Conservation (phyloP, 35 echinoderm and acorn worm species). For the Chiridota heheva region DNA sequence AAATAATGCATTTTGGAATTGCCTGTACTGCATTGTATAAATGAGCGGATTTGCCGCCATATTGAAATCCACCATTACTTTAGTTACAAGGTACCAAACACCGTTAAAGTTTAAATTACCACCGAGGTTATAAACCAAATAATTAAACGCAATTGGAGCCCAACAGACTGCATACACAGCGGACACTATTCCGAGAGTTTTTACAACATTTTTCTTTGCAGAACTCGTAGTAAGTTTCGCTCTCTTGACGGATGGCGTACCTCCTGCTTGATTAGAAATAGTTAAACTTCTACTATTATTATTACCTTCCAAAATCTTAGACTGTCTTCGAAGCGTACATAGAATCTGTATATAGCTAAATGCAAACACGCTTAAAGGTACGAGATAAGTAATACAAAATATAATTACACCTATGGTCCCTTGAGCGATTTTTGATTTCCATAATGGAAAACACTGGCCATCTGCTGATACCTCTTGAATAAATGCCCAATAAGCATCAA, state of each 20-base stretch:
- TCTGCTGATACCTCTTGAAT: conserved; percentile 52
- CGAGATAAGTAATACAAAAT: conserved; percentile 77
- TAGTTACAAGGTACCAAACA: conserved; percentile 60
- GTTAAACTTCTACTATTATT: not conserved
- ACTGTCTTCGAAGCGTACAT: conserved; percentile 36
- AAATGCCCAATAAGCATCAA: conserved; percentile 74
- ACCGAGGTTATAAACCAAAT: conserved; percentile 74
- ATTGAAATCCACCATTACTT: conserved; percentile 74
- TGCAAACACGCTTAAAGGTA: conserved; percentile 57
- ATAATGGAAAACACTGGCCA: conserved; percentile 39
- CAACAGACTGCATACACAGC: conserved; percentile 74
- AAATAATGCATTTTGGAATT: conserved; percentile 73
- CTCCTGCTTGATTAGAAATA: not conserved
- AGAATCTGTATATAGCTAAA: conserved; percentile 75
- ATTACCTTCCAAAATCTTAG: not conserved
- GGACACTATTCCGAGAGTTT: conserved; percentile 74
- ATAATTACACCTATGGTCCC: conserved; percentile 66
- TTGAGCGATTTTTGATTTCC: conserved; percentile 40
- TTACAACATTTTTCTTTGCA: conserved; percentile 68
- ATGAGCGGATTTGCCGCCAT: conserved; percentile 91
- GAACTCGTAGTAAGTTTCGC: not conserved
- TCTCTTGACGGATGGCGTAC: not conserved
- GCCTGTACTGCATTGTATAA: conserved; percentile 84
- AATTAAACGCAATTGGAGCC: conserved; percentile 79
- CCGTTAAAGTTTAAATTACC: conserved; percentile 59